A percentile compares a stretch with the other conserved stretches of the same genome.
phyloP scores from a whole-genome alignment of 2,797 vertebrate genomes.

The Prionace glauca region DNA sequence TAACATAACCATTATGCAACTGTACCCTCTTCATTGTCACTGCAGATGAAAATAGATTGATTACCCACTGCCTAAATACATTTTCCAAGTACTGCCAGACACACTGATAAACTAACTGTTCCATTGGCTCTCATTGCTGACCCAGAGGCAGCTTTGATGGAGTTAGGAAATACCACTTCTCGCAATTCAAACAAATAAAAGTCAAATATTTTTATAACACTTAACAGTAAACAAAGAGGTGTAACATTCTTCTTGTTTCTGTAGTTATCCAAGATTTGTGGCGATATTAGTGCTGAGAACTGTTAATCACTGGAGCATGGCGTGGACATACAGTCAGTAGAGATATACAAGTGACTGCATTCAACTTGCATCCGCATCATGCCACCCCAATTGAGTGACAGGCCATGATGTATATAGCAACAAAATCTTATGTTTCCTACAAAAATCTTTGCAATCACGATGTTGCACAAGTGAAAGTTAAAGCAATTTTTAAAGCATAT shows the following conservation, averaged over 20 bases:
- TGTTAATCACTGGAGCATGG: background rate
- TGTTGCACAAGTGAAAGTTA: background rate
- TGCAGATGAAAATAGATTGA: background rate
- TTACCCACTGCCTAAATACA: no score
- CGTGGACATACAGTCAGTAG: background rate
- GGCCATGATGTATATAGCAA: background rate
- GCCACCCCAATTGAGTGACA: background rate
- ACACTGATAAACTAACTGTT: background rate
- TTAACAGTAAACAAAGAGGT: background rate
- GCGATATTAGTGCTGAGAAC: background rate
- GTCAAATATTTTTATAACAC: background rate
- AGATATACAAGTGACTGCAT: background rate
- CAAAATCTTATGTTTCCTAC: background rate
- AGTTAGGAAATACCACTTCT: background rate
- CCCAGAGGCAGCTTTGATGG: background rate
- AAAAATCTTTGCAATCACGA: background rate
- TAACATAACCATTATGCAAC: background rate
- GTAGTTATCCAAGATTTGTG: background rate
- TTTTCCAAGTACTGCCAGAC: no score
- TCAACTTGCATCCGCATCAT: background rate
- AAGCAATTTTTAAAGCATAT: background rate
- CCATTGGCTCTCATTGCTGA: background rate
- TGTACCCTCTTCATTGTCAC: background rate
- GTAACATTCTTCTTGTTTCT: background rate
- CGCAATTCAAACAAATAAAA: background rate